These are phyloP conservation scores for Pinctada fucata DNA, from an alignment of 2,888 invertebrate genomes.

Conservation along the genomic window DNA sequence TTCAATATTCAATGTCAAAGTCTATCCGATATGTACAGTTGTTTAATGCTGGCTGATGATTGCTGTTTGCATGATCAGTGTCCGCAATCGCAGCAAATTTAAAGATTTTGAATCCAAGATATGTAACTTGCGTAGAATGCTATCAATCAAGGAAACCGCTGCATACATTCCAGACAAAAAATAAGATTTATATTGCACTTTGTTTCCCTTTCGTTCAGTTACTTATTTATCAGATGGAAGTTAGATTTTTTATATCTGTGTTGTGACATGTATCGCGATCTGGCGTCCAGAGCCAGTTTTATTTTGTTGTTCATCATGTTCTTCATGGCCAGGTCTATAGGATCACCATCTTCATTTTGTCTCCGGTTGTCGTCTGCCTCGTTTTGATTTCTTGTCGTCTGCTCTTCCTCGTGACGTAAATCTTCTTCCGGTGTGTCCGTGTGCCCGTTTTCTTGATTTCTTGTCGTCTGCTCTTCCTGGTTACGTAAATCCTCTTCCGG, in stretches of 20 bases:
- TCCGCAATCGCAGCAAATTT: too few species aligned
- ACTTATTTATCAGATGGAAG: not conserved
- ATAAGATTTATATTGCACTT: too few species aligned
- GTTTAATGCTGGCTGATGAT: too few species aligned
- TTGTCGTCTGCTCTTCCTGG: constrained; percentile 1
- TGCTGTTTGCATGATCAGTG: too few species aligned
- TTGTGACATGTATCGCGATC: constrained; percentile 6
- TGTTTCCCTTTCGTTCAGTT: not conserved
- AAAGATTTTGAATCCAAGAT: too few species aligned
- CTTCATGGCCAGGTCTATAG: not conserved
- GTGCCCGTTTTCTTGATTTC: not conserved
- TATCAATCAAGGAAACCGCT: too few species aligned
- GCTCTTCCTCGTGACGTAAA: not conserved
- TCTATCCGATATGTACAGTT: too few species aligned
- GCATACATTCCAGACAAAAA: too few species aligned
- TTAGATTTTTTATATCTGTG: constrained; percentile 4
- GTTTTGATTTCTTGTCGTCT: not conserved
- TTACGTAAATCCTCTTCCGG: not conserved
- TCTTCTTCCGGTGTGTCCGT: constrained; percentile 7
- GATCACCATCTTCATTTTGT: too few species aligned
- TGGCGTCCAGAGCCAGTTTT: constrained; percentile 7
- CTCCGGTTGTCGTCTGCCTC: too few species aligned
- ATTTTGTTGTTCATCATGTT: not conserved
- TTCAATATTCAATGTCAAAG: too few species aligned
- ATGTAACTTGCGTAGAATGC: too few species aligned